These are phyloP conservation scores for Entomobrya multifasciata DNA, from an alignment of 2,888 invertebrate genomes.

Conservation along the genomic window DNA sequence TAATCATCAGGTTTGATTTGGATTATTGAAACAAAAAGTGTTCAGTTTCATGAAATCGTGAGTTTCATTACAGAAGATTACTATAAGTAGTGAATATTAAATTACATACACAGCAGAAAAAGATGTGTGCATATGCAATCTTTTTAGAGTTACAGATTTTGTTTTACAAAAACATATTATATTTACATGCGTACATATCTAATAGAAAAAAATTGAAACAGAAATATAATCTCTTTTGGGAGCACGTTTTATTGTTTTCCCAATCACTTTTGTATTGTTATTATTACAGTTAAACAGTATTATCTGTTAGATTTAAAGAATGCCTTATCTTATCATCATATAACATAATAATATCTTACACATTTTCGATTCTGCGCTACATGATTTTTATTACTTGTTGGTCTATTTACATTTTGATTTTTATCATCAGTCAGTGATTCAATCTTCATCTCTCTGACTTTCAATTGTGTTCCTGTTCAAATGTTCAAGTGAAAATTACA, in stretches of 20 bases:
- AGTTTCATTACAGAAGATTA: conserved; percentile 38
- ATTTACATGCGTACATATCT: too few species aligned
- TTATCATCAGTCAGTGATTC: conserved; percentile 2
- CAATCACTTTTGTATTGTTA: conserved; percentile 9
- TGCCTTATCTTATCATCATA: not conserved
- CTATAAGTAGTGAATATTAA: not conserved
- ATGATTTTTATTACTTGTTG: conserved; percentile 19
- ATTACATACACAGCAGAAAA: not conserved
- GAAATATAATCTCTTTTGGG: conserved; percentile 7
- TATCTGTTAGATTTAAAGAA: not conserved
- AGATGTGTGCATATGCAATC: not conserved
- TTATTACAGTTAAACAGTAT: conserved; percentile 27
- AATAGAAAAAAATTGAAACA: conserved; percentile 7
- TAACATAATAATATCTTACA: not conserved
- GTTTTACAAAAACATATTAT: too few species aligned
- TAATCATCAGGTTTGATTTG: conserved; percentile 26
- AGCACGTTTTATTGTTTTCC: conserved; percentile 46
- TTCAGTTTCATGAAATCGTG: conserved; percentile 62
- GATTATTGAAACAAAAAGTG: conserved; percentile 60
- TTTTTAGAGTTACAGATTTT: too few species aligned
- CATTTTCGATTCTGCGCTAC: not conserved
- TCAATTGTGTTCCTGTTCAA: not conserved
- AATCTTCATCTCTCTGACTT: conserved; percentile 2
- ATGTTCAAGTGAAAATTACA: conserved; percentile 47
- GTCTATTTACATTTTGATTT: conserved; percentile 51